phyloP scores from a whole-genome alignment of 2,113 vertebrate species.

The Sterrhoptilus dennistouni region DNA sequence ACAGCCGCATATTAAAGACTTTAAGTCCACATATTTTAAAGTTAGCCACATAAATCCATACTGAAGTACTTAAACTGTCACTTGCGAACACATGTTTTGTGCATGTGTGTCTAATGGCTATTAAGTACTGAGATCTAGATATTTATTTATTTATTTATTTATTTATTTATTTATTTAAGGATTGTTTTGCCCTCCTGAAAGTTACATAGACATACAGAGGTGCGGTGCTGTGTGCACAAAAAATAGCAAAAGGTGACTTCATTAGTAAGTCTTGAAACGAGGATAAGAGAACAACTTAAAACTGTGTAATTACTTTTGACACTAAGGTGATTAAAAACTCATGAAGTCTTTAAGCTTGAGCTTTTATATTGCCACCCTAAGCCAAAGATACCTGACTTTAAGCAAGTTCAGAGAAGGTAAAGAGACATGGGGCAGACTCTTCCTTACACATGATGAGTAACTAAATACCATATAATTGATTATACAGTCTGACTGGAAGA shows the following conservation, averaged over 20 bases:
- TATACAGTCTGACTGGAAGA: not conserved
- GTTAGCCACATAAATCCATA: not conserved
- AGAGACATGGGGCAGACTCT: not conserved
- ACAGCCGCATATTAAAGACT: not conserved
- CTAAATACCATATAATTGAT: not conserved
- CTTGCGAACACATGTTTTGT: not conserved
- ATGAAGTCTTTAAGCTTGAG: conserved; percentile 38
- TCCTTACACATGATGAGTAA: not conserved
- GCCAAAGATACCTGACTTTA: conserved; percentile 58
- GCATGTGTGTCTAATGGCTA: not conserved
- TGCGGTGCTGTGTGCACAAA: not conserved
- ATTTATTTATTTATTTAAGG: not conserved
- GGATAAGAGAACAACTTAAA: conserved; percentile 19
- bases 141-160: not conserved
- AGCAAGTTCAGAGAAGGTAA: conserved; percentile 58
- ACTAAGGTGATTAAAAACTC: conserved; percentile 55
- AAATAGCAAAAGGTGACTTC: conserved; percentile 10
- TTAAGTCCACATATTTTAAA: not conserved
- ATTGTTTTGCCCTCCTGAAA: not conserved
- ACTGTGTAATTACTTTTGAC: conserved; percentile 29
- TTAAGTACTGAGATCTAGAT: not conserved
- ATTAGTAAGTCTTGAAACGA: not conserved
- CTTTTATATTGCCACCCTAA: conserved; percentile 37
- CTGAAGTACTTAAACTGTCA: not conserved
- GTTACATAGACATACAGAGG: not conserved